Conservation (phyloP, 2,888 invertebrate species). For the Drosophila barbarae region DNA sequence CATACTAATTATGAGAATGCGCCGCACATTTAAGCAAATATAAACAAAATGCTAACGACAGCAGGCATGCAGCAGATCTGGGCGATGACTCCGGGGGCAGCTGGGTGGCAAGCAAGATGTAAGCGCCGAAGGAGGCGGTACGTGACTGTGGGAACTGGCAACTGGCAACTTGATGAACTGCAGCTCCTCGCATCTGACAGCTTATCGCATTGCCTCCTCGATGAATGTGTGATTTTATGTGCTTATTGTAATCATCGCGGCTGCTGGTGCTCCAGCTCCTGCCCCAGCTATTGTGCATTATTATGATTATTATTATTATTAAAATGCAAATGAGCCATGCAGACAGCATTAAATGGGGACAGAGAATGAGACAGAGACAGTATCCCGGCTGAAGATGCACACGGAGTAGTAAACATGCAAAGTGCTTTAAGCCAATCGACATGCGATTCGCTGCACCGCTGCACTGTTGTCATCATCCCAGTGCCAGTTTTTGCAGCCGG, state of each 20-base stretch:
- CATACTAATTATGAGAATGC: conserved; percentile 50
- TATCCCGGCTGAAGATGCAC: conserved; percentile 21
- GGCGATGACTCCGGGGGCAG: neutral
- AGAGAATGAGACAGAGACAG: conserved; percentile 32
- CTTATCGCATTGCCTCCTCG: conserved; percentile 27
- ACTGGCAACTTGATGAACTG: conserved; percentile 44
- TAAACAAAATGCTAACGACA: conserved; percentile 56
- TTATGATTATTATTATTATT: conserved; percentile 70
- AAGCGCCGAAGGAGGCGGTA: conserved; percentile 32
- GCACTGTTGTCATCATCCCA: conserved; percentile 7
- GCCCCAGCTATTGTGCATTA: conserved; percentile 42
- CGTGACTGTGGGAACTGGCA: conserved; percentile 27
- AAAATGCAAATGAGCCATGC: conserved; percentile 70
- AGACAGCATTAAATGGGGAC: conserved; percentile 49
- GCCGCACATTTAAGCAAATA: conserved; percentile 52
- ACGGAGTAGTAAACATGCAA: conserved; percentile 51
- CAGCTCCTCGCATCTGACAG: conserved; percentile 27
- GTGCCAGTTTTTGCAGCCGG: conserved; percentile 10
- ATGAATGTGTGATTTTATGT: conserved; percentile 42
- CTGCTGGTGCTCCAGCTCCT: conserved; percentile 14
- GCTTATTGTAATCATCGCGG: conserved; percentile 45
- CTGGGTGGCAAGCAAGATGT: conserved; percentile 24
- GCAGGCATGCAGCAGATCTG: conserved; percentile 24
- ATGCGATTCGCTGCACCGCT: conserved; percentile 9
- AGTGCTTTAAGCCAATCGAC: conserved; percentile 64